phyloP scores from a whole-genome alignment of 2,113 vertebrate species.

The Brachyhypopomus gauderio region DNA sequence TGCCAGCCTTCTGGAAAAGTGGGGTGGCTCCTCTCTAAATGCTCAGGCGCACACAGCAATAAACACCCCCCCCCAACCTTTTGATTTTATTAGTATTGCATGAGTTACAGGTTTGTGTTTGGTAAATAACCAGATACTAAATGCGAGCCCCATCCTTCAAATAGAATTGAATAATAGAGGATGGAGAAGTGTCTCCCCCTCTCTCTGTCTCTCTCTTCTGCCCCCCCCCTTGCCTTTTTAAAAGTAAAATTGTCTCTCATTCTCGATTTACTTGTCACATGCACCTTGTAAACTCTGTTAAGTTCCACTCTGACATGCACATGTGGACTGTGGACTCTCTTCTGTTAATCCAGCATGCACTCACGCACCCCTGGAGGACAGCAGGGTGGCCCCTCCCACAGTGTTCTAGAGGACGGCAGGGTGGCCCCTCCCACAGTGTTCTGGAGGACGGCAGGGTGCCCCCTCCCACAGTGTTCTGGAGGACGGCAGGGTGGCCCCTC shows the following conservation, averaged over 20 bases:
- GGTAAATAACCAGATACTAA: not conserved
- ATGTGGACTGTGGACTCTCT: no score
- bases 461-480: no score
- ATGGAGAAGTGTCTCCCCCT: not conserved
- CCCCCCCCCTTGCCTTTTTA: not conserved
- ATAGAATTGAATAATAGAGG: not conserved
- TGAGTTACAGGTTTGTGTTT: not conserved
- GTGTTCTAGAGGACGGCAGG: no score
- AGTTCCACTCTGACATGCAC: no score
- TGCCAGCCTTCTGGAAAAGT: not conserved
- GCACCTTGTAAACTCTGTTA: no score
- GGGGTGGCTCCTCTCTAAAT: slow-evolving; percentile 29
- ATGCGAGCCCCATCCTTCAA: not conserved
- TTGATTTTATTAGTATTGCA: slow-evolving; percentile 25
- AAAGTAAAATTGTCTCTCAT: not conserved
- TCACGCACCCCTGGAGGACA: no score
- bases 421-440: no score
- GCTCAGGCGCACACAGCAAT: not conserved
- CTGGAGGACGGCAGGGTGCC: no score
- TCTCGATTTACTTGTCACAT: no score
- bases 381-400: no score
- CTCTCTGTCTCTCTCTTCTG: not conserved
- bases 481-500: no score
- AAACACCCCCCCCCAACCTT: slow-evolving; percentile 2
- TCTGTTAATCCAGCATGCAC: no score